Percentiles rank a stretch among this genome's conserved stretches.
These are phyloP conservation scores for Actinernus sp. DNA, from an alignment of 92 coral and sea anemone genomes.

Conservation along the genomic window DNA sequence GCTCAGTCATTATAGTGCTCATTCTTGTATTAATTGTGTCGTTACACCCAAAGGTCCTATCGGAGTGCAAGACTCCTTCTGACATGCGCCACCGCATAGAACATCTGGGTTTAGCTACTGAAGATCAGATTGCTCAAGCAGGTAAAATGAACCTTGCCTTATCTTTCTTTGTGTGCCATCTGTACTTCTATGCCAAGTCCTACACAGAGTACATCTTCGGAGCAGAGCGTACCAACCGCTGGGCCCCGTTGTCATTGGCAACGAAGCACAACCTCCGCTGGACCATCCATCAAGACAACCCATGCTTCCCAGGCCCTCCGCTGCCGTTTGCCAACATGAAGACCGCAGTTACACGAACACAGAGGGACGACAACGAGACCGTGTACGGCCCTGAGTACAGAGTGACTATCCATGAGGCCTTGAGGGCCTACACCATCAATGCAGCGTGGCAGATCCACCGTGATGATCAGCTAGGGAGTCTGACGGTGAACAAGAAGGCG, in stretches of 20 bases:
- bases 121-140: slow-evolving; percentile 14
- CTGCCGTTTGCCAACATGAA: slow-evolving; percentile 47
- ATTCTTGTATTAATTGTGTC: no score
- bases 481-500: no score
- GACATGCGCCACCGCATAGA: slow-evolving; percentile 2
- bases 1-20: no score
- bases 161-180: slow-evolving; percentile 69
- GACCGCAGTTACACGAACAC: slow-evolving; percentile 71
- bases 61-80: neutral
- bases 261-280: slow-evolving; percentile 46
- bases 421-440: slow-evolving; percentile 66
- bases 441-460: no score
- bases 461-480: no score
- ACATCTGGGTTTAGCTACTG: slow-evolving; percentile 8
- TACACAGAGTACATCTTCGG: slow-evolving; percentile 51
- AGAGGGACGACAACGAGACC: slow-evolving; percentile 25
- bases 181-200: slow-evolving; percentile 52
- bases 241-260: slow-evolving; percentile 71
- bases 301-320: slow-evolving; percentile 58
- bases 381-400: slow-evolving; percentile 66
- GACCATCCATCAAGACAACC: slow-evolving; percentile 69
- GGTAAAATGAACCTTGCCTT: slow-evolving; percentile 43
- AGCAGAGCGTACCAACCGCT: slow-evolving; percentile 70
- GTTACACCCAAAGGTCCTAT: no score
- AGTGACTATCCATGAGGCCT: slow-evolving; percentile 52